Base-by-base conservation (phyloP, 2,113 vertebrate genomes). In the Falco punctatus region DNA sequence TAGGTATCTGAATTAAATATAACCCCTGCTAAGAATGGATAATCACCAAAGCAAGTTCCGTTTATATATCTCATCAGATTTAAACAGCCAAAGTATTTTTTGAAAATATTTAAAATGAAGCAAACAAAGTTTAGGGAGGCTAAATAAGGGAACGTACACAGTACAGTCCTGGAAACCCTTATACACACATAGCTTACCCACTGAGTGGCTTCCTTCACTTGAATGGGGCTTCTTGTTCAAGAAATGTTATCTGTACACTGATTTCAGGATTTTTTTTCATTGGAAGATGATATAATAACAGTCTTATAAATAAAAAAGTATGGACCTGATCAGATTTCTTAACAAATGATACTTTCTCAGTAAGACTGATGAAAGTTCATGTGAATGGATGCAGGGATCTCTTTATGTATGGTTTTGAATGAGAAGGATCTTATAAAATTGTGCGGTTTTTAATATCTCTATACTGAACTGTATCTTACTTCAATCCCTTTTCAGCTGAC, bases 1-100 rank as follows among this genome's bases (percentile, higher is more conserved):
- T 94, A 95, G 86, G 65, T 51, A 81, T 83, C 90, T 95, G 96
- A 97, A 92, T 97, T 96, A 97, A 96, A 91, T 94, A 84, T 46
- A 94, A 97, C 54, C 65, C 88, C 48, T 52, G 65, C 81, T 72
- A 71, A 86, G 79, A 95, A 98, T 8, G 55, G 94, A 96, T 96
- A 97, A 97, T 92, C 90, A 61, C 70, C 92, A 85, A 91, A 97
- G 86, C 66, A 97, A 95, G 96, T 96, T 89, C 55, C 93, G 91
- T 97, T 96, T 94, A 90, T 92, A 27, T 83, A 62, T 80, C 38
- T 96, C 97, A 96, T 96, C 78, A 49, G 22, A 82, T 92, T 78
- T 90, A 86, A 93, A 70, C 96, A 94, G 87, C 52, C 94, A 94
- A 97, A 89, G 92, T 97, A 88, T 86, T 96, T 95, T 94, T 70